Base-by-base conservation (phyloP, 2,113 vertebrate genomes). In the Lasiurus cinereus region DNA sequence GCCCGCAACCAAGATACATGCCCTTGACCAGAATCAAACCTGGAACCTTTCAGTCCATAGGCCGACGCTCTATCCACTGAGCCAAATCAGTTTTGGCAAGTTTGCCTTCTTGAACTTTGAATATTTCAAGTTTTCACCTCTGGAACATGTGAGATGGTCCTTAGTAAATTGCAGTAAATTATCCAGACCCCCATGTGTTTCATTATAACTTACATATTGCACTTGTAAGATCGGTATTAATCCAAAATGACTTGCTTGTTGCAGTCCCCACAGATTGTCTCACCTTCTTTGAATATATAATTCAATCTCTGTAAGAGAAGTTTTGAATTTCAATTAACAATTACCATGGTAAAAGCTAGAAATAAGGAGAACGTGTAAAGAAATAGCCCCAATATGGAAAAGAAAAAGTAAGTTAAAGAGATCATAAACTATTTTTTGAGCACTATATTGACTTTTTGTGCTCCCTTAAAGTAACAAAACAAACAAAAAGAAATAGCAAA, bases 111-210 rank as follows among this genome's bases (percentile, higher is more conserved):
- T 87, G 18, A 89, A 69, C 54, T 83, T 87, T 64, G 31, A 83
- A 22, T 83, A 78, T 92, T 95, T 59, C 22, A 77, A 91, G 70
- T 12, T 18, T 86, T 95, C 3, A 29, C 21, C 24, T 84, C 56
- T 92, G 74, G 15, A 39, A 88, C 50, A 70, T 46, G 3, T 36
- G n/a, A 54, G 46, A 90, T 46, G 62, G 36, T n/a, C 14, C 70
- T 80, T 69, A 21, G 31, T 70, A 56, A 21, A 48, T 39, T 39
- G 33, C 69, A 87, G n/a, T 54, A 67, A 95, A 84, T 96, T 85
- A 89, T 69, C 19, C 74, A 91, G 36, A 43, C 11, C 9, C 14
- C 5, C 19, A 11, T 43, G 5, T 78, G 33, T 85, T 96, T 85
- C 50, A 85, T 91, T 80, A 29, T 52, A 95, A 29, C 70, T 88